A percentile compares a stretch with the other conserved stretches of the same genome.
These are phyloP conservation scores for Sepiola atlantica DNA, from an alignment of 2,888 invertebrate species.

Conservation along the genomic window DNA sequence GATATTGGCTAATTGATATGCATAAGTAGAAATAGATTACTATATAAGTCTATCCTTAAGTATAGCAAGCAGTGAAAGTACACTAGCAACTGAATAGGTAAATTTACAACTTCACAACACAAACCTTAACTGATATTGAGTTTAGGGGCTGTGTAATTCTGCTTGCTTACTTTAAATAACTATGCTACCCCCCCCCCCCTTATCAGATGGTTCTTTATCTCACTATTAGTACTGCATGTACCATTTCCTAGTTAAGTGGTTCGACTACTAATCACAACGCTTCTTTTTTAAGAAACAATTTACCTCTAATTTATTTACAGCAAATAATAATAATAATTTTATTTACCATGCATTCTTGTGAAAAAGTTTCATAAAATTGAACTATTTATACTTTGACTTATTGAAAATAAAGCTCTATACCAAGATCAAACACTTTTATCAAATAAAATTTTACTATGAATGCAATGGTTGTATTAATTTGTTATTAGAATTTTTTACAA, in stretches of 20 bases:
- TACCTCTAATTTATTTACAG: not conserved
- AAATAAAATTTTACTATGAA: too few species aligned
- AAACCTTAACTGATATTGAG: constrained; percentile 32
- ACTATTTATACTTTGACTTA: too few species aligned
- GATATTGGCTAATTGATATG: too few species aligned
- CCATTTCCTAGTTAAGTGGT: constrained; percentile 32
- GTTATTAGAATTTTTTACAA: too few species aligned
- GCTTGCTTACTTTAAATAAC: not conserved
- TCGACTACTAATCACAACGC: not conserved
- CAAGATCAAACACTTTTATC: too few species aligned
- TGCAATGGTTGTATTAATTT: too few species aligned
- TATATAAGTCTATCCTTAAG: too few species aligned
- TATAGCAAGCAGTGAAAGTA: too few species aligned
- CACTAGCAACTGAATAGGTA: too few species aligned
- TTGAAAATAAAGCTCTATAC: too few species aligned
- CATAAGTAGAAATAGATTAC: too few species aligned
- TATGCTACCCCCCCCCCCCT: not conserved
- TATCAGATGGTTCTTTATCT: not conserved
- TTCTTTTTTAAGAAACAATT: constrained; percentile 16
- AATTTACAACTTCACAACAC: too few species aligned
- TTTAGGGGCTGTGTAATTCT: not conserved
- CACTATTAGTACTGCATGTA: constrained; percentile 17
- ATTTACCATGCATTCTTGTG: not conserved
- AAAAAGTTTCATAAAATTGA: not conserved
- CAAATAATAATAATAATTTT: not conserved